Evolutionary conservation across 1,140 invertebrate genomes (phyloP), one percentile per base, ranked within the genome.

Genomic region (Drosophila sechellia): DNA sequence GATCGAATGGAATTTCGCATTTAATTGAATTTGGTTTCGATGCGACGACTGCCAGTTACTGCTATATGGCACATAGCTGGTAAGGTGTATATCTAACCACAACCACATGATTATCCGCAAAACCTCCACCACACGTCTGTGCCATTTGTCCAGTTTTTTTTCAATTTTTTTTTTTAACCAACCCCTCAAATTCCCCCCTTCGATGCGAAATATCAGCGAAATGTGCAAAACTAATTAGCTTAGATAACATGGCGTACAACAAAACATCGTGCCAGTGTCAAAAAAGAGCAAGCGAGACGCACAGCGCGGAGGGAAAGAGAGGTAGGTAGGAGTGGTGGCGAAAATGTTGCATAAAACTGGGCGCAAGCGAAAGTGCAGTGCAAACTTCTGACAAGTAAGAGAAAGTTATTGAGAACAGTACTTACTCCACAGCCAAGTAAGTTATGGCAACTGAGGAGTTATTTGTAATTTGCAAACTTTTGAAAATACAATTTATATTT

Each of bases 201-300:
- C 45, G 11, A 17, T 64, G 43, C 11, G 13, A 65, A 40, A 64
- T 64, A 49, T 66, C 63, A 13, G 34, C 43, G 31, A 65, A 66
- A 66, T 65, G 63, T 65, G 59, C 43, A 66, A 66, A 66, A 66
- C 64, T 65, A 66, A 66, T 66, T 65, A 66, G 64, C 64, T 66
- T 65, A 50, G 45, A 65, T 50, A 52, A 65, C 64, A 42, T 17
- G n/a, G 5, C 25, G 20, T n/a, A 13, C 12, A 22, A 50, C 27
- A 37, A 4, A 37, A 11, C 35, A 37, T 37, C 12, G 4, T 13
- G 37, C 2, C 37, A 39, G 12, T 13, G 13, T 1, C 37, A 39
- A 3, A 39, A 37, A 13, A 13, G 46, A 27, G 46, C 8, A 12
- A 31, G 46, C n/a, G 34, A 27, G 40, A 11, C n/a, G 20, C 40